Evolutionary conservation across 2,888 invertebrate genomes (phyloP), one percentile per base, ranked within the genome.

Genomic region (Alcis repandata): DNA sequence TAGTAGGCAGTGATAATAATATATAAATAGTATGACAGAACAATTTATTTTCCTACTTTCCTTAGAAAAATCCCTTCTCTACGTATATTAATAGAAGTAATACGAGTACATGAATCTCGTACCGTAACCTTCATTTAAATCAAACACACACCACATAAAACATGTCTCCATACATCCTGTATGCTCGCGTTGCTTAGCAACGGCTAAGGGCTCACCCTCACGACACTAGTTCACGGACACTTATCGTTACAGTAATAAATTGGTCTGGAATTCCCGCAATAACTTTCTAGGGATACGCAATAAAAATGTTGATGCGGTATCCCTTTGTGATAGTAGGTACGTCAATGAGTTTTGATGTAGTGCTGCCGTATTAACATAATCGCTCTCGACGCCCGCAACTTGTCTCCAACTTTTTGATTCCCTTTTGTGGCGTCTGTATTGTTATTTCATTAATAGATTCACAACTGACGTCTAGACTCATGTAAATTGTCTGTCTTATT

Each of bases 171-270:
- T 56, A 57, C 65, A 52, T 15, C 49, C 41, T 59, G 54, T 49
- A 43, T 41, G 19, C 32, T 49, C n/a, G 1, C 76, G 91, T 92
- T 78, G 80, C 81, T 84, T 90, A 83, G 83, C 81, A 82, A 92
- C 89, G 71, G 63, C 54, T 71, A 68, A 69, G 70, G 72, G 75
- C 75, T 74, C 79, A 73, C 76, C 87, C 89, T 86, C 87, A 83
- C 82, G 83, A 82, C 77, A 77, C 85, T 90, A 88, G 89, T 90
- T 87, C 87, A 89, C 85, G 89, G 89, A 90, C 89, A 91, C 91
- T 92, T 91, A 90, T 90, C 87, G 87, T 89, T 90, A 90, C 87
- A 86, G 85, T 87, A 91, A 92, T 91, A 92, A 91, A 92, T 92
- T 90, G 88, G 88, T 88, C 87, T 89, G 89, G 86, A 89, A 88